Base-by-base conservation (phyloP, 2,888 invertebrate species). In the Glyphotaelius pellucidus region DNA sequence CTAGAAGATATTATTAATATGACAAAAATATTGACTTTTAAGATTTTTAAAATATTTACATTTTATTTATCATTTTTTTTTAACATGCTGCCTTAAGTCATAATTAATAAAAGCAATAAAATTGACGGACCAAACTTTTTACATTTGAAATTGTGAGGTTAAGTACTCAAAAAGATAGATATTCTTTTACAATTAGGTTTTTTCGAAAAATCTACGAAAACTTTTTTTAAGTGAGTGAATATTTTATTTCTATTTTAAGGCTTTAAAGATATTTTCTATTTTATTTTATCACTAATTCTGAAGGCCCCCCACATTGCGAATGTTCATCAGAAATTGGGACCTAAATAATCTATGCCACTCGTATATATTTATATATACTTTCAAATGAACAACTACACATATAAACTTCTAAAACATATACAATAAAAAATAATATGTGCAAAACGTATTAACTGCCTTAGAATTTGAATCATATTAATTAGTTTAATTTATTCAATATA, bases 391-490 rank as follows among this genome's bases (percentile, higher is more conserved):
- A 93, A 92, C 92, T 93, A 91, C 89, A 84, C 92, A 90, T 87
- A 92, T 89, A 93, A 93, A 92, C 90, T 80, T 91, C 92, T 92
- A 92, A 89, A 93, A 93, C 92, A 92, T 87, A 91, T 83, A 92
- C 90, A 91, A 87, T 89, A 47, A 89, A 91, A 89, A 91, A 85
- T 83, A 80, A 91, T 91, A 89, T 91, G 91, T 91, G 91, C 91
- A 91, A 89, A 89, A 88, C 83, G 91, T 80, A 91, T 84, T 89
- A 91, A 91, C 91, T 89, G 91, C 84, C 42, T 91, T 91, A 91
- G 79, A 91, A 89, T 84, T 91, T 89, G 32, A 89, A 80, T 91
- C 88, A 91, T 91, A 87, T 42, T 87, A 87, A 87, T 87, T 91
- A 67, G 19, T 89, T 30, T 80, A 90, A 90, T 80, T 90, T 90